A percentile compares a stretch with the other conserved stretches of the same genome.
phyloP scores from a whole-genome alignment of 2,797 vertebrate species.

The Atherinosoma microstoma region DNA sequence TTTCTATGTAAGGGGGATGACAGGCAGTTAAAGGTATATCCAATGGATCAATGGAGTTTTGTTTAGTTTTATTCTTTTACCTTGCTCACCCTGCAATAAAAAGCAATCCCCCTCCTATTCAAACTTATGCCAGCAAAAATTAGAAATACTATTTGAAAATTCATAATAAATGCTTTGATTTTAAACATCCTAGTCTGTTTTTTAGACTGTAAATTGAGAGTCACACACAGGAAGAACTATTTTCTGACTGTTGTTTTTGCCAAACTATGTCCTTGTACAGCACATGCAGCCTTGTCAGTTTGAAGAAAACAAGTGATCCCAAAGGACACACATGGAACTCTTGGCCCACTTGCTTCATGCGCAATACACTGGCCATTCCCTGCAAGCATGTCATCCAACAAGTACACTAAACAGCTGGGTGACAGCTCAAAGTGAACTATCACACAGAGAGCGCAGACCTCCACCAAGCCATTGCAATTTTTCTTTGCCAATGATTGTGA shows the following conservation, averaged over 20 bases:
- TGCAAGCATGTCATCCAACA: conserved; percentile 10
- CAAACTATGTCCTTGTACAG: conserved; percentile 20
- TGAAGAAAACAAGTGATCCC: conserved; percentile 46
- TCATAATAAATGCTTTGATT: not conserved
- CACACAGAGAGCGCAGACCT: too few relatives aligned
- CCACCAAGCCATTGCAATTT: too few relatives aligned
- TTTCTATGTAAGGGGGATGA: not conserved
- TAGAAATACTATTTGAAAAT: not conserved
- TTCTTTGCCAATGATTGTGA: too few relatives aligned
- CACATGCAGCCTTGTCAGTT: conserved; percentile 23
- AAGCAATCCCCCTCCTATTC: too few relatives aligned
- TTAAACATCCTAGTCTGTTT: not conserved
- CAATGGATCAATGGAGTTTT: not conserved
- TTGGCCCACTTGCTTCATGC: conserved; percentile 11
- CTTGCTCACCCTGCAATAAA: not conserved
- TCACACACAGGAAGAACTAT: not conserved
- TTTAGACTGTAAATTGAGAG: not conserved
- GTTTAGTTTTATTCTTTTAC: not conserved
- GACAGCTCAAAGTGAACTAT: not conserved
- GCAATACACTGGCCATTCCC: not conserved
- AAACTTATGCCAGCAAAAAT: too few relatives aligned
- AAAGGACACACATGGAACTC: conserved; percentile 31
- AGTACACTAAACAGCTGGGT: not conserved
- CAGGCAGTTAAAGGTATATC: not conserved
- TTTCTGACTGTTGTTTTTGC: conserved; percentile 39